Conservation (phyloP, 2,888 invertebrate species). For the Slavum lentiscoides region DNA sequence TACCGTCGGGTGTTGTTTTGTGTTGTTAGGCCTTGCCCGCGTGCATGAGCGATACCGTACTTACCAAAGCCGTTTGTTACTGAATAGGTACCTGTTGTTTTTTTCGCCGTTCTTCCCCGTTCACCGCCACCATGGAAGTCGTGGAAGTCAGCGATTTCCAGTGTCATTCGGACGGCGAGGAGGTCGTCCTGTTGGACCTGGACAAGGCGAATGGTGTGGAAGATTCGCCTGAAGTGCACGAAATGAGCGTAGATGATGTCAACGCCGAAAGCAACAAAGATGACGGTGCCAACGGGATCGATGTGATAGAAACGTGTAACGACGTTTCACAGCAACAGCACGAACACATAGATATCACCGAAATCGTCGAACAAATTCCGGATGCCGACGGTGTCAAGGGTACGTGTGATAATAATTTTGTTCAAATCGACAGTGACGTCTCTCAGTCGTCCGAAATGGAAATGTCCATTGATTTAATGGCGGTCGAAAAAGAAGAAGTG, state of each 20-base stretch:
- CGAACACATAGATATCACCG: not conserved
- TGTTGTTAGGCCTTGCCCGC: not conserved
- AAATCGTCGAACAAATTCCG: not conserved
- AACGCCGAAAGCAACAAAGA: not conserved
- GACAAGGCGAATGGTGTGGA: slow-evolving; percentile 23
- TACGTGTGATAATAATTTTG: not conserved
- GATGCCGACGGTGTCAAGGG: not conserved
- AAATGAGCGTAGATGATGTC: not conserved
- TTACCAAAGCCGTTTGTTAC: not conserved
- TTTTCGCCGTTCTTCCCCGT: not conserved
- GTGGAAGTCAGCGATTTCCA: slow-evolving; percentile 34
- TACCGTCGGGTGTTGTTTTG: not conserved
- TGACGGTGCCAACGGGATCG: not conserved
- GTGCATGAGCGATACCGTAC: not conserved
- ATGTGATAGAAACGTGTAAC: not conserved
- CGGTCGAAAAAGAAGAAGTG: not conserved
- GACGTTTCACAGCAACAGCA: not conserved
- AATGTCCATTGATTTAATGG: not conserved
- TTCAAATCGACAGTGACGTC: not conserved
- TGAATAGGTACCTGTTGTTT: not conserved
- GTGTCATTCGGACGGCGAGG: slow-evolving; percentile 35
- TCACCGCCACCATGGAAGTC: slow-evolving; percentile 17
- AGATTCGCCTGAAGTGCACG: slow-evolving; percentile 2
- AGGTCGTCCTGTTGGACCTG: slow-evolving; percentile 35
- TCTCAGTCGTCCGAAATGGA: not conserved